Evolutionary conservation across 2,797 vertebrate genomes (phyloP), one percentile per base, ranked within the genome.

Genomic region (Cryptoprocta ferox): DNA sequence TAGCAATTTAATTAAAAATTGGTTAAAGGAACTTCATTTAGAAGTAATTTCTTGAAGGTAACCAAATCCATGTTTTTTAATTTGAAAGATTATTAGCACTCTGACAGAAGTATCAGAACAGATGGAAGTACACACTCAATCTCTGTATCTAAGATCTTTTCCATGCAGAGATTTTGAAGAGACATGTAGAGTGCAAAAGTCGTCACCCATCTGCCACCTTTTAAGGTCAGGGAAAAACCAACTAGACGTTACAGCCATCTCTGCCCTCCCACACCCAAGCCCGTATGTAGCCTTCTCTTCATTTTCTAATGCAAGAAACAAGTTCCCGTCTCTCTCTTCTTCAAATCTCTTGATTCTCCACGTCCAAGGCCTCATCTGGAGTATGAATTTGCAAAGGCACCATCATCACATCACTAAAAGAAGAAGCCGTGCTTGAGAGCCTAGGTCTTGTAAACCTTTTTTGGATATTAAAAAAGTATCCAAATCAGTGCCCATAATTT

Each of bases 51-150:
- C 39, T 61, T 61, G 94, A 96, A 91, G 59, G 59, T 35, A 95
- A 89, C 59, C 71, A 95, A 94, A 90, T 91, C 96, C 73, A 92
- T 94, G 93, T 30, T 56, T 65, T 98, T 96, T 97, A 97, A 98
- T 98, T 94, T 92, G 91, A 97, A 98, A 98, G 75, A 97, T 96
- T 98, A 94, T 91, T 66, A 94, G 35, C 35, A 79, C 42, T 88
- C 35, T 90, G 80, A 79, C 92, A 50, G 53, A 48, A 75, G 12
- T 76, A 84, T 91, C 42, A 66, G 89, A 91, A 82, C 5, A 91
- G 56, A 92, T n/a, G 65, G 16, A 87, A 35, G 79, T 37, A 37
- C 94, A 75, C 15, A 76, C 4, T 94, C 37, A 86, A 0, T 42
- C 26, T 89, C 90, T 90, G 42, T 65, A 92, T 96, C 91, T 96